Evolutionary conservation across 1,140 invertebrate species (phyloP).

Genomic region (Palaemon carinicauda): DNA sequence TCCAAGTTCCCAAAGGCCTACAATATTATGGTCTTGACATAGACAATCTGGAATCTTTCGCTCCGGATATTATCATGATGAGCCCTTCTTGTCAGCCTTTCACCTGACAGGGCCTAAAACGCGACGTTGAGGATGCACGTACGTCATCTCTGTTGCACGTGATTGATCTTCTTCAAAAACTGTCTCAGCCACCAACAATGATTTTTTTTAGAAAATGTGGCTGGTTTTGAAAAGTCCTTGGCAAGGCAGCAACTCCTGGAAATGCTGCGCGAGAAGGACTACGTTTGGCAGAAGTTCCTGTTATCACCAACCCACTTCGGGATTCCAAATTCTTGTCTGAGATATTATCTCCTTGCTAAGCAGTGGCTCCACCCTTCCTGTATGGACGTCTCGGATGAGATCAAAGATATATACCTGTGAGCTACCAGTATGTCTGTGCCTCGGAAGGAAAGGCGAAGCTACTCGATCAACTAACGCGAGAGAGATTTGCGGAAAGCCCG

Average conservation of each 20-base stretch:
- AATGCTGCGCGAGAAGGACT: constrained; percentile 70
- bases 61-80: too few species aligned
- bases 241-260: constrained; percentile 76
- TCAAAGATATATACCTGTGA: too few species aligned
- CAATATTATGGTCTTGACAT: constrained; percentile 82
- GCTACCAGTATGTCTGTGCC: too few species aligned
- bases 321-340: constrained; percentile 85
- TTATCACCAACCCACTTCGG: constrained; percentile 84
- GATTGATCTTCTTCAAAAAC: constrained; percentile 71
- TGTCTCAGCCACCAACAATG: constrained; percentile 73
- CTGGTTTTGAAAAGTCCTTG: constrained; percentile 87
- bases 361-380: constrained; percentile 61
- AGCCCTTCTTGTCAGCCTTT: too few species aligned
- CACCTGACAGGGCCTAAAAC: constrained; percentile 69
- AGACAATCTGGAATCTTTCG: constrained; percentile 73
- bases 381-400: not conserved
- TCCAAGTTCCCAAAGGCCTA: constrained; percentile 66
- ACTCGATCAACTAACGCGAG: too few species aligned
- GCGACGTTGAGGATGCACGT: constrained; percentile 77
- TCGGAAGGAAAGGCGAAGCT: too few species aligned
- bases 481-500: not conserved
- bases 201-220: constrained; percentile 95
- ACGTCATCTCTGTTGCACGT: constrained; percentile 77
- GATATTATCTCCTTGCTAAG: constrained; percentile 89
- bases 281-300: constrained; percentile 77